Conservation (phyloP, 2,888 invertebrate genomes). For the Nematopogon swammerdamellus region DNA sequence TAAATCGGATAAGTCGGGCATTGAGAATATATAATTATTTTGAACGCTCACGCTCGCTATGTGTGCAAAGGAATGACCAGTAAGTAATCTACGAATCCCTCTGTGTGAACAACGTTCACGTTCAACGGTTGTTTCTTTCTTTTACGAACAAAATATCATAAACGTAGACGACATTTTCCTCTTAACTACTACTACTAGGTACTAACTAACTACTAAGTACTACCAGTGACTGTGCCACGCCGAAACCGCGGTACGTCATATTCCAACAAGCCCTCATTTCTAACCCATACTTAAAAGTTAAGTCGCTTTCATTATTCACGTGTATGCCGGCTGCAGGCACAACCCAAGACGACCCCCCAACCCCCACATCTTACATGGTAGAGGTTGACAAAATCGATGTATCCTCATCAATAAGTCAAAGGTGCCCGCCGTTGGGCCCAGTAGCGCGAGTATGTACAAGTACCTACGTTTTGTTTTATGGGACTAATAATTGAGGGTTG, state of each 20-base stretch:
- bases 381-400: conserved; percentile 5
- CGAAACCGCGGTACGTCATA: background rate
- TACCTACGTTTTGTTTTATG: background rate
- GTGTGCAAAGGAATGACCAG: too few species aligned
- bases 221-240: too few species aligned
- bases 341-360: background rate
- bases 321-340: background rate
- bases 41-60: too few species aligned
- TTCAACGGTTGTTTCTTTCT: too few species aligned
- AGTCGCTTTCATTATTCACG: background rate
- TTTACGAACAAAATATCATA: too few species aligned
- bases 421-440: background rate
- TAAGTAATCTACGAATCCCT: too few species aligned
- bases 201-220: too few species aligned
- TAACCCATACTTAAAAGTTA: background rate
- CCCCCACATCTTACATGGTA: background rate
- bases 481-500: background rate
- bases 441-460: background rate
- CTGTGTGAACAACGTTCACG: too few species aligned
- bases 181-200: too few species aligned
- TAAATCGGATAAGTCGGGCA: too few species aligned
- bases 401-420: conserved; percentile 7
- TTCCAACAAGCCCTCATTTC: background rate
- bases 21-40: too few species aligned
- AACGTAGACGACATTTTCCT: too few species aligned